phyloP scores from a whole-genome alignment of 2,113 vertebrate genomes.

The Pseudois nayaur region DNA sequence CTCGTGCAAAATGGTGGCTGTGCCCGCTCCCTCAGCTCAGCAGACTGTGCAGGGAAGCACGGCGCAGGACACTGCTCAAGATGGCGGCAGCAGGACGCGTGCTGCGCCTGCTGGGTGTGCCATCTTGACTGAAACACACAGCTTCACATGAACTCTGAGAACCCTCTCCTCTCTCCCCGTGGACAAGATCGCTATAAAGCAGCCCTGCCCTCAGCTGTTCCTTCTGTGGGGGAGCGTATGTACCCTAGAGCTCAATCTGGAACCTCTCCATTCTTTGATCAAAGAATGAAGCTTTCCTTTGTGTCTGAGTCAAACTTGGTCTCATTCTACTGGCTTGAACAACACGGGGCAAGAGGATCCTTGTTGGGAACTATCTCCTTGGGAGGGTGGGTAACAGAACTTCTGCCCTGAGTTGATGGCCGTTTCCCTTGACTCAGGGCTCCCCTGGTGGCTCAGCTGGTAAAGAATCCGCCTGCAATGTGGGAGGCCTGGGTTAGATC shows the following conservation, averaged over 20 bases:
- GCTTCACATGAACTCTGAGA: fast-evolving
- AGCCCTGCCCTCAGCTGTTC: background rate
- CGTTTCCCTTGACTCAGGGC: background rate
- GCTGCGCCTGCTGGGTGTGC: background rate
- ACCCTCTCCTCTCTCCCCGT: fast-evolving
- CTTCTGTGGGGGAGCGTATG: background rate
- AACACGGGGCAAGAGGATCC: background rate
- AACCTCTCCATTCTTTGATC: background rate
- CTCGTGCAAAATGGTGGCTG: fast-evolving
- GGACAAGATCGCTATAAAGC: background rate
- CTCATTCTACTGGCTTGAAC: background rate
- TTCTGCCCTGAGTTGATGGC: background rate
- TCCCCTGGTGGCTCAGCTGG: background rate
- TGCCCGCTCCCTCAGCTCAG: background rate
- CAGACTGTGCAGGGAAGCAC: fast-evolving
- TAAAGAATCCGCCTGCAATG: background rate
- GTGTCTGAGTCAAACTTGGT: background rate
- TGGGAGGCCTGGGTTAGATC: background rate
- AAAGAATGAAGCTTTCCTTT: background rate
- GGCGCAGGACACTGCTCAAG: background rate
- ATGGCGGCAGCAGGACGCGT: background rate
- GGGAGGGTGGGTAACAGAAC: background rate
- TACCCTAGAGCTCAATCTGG: background rate
- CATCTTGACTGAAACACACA: fast-evolving
- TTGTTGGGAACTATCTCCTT: background rate